Base-by-base conservation (phyloP, 2,888 invertebrate genomes). In the Chloroclystis v-ata region DNA sequence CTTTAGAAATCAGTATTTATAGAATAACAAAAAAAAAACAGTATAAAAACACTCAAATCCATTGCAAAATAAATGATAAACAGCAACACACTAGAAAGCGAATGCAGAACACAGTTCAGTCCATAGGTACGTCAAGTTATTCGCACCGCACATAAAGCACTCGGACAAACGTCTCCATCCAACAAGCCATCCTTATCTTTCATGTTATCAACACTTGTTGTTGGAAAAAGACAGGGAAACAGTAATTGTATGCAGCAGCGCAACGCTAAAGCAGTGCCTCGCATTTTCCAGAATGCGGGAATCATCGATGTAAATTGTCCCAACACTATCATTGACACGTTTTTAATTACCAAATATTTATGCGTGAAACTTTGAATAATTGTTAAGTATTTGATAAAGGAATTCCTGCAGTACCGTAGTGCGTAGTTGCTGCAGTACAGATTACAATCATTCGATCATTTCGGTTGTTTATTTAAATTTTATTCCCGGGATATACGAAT, bases 401-500 rank as follows among this genome's bases (percentile, higher is more conserved):
- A 10, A 6, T 35, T 7, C 20, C 35, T 16, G 35, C 10, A 24
- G 33, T 40, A 33, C 28, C 30, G 33, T 43, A 35, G 40, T 48
- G 30, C 30, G 47, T 49, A 39, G 16, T 10, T 20, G 14, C 48
- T 50, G 56, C 54, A 38, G 35, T 35, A 47, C 49, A 51, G 51
- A 56, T 59, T 40, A 28, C 48, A 54, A 53, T 54, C 56, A 60
- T 75, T 78, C 75, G 69, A 78, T 82, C 75, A 83, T 81, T 80
- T 80, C 63, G 67, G 71, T 76, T 73, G 69, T 79, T 74, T 73
- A 75, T 78, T 70, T 59, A 67, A 72, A 78, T 78, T 83, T 78
- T 84, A 84, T 85, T 82, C 77, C 69, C 72, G 75, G 77, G 69
- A 82, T 82, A 81, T 82, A 78, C 78, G 83, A 85, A 86, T 86